Conservation (phyloP, 2,113 vertebrate genomes). For the Cranoglanis bouderius region DNA sequence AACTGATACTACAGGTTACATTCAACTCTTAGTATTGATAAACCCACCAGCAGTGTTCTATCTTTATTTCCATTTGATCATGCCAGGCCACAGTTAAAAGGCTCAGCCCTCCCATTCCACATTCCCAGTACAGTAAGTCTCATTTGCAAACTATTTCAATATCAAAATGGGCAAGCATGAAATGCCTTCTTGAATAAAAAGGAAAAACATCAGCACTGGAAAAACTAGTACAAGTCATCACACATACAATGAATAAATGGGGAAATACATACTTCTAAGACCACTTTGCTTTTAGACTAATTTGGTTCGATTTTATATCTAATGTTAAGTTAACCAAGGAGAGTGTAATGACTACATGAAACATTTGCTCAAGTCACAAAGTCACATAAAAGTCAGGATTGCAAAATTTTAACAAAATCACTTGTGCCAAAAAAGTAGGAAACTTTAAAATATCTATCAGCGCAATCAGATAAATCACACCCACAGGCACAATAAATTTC, state of each 20-base stretch:
- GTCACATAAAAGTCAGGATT: slow-evolving; percentile 40
- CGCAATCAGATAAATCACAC: slow-evolving; percentile 51
- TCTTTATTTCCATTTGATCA: slow-evolving; percentile 7
- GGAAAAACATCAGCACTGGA: neutral
- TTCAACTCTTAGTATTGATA: neutral
- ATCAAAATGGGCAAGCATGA: slow-evolving; percentile 22
- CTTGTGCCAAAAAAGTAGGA: slow-evolving; percentile 40
- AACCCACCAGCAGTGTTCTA: neutral
- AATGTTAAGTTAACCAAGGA: slow-evolving; percentile 36
- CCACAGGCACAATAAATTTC: slow-evolving; percentile 54
- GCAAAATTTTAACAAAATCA: slow-evolving; percentile 48
- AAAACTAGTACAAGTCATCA: slow-evolving; percentile 11
- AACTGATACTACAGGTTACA: slow-evolving; percentile 13
- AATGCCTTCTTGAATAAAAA: neutral
- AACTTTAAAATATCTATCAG: slow-evolving; percentile 51
- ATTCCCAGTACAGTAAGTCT: neutral
- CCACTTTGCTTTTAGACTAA: slow-evolving; percentile 52
- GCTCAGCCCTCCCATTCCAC: neutral
- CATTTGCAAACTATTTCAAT: slow-evolving; percentile 17
- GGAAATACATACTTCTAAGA: slow-evolving; percentile 5
- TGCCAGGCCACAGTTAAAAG: neutral
- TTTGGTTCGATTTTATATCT: slow-evolving; percentile 34
- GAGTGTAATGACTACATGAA: slow-evolving; percentile 19
- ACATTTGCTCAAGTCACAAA: slow-evolving; percentile 30
- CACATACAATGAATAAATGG: slow-evolving; percentile 5